Percentiles rank a stretch among this genome's conserved stretches.
phyloP scores from a whole-genome alignment of 2,888 invertebrate species.

The Sthenelais limicola region DNA sequence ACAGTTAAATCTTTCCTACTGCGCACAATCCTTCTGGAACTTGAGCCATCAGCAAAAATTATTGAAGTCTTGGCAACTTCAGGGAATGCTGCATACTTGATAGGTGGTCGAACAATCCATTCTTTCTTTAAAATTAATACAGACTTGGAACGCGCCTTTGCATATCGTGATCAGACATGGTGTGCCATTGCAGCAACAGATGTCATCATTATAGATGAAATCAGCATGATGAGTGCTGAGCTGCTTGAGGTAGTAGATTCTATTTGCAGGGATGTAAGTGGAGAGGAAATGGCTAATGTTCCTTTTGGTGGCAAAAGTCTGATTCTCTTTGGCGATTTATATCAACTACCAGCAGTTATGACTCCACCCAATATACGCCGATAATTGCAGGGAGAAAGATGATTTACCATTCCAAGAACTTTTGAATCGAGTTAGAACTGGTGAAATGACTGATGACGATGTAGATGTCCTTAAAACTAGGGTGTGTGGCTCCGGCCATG shows the following conservation, averaged over 20 bases:
- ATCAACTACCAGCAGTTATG: neutral
- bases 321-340: constrained; percentile 1
- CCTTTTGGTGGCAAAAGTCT: neutral
- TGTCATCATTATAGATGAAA: constrained; percentile 17
- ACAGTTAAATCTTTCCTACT: neutral
- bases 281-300: neutral
- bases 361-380: neutral
- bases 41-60: neutral
- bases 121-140: neutral
- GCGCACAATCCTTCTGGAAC: neutral
- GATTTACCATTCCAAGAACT: neutral
- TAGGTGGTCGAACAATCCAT: constrained; percentile 11
- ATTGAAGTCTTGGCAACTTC: constrained; percentile 10
- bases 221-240: constrained; percentile 7
- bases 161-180: constrained; percentile 5
- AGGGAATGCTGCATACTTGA: constrained; percentile 1
- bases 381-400: neutral
- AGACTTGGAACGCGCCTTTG: neutral
- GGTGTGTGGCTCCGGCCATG: neutral
- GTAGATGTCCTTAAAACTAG: neutral
- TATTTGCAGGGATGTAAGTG: neutral
- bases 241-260: neutral
- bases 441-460: neutral
- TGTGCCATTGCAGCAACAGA: neutral
- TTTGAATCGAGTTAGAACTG: neutral